Base-by-base conservation (phyloP, 1,140 invertebrate genomes). In the Drosophila mauritiana region DNA sequence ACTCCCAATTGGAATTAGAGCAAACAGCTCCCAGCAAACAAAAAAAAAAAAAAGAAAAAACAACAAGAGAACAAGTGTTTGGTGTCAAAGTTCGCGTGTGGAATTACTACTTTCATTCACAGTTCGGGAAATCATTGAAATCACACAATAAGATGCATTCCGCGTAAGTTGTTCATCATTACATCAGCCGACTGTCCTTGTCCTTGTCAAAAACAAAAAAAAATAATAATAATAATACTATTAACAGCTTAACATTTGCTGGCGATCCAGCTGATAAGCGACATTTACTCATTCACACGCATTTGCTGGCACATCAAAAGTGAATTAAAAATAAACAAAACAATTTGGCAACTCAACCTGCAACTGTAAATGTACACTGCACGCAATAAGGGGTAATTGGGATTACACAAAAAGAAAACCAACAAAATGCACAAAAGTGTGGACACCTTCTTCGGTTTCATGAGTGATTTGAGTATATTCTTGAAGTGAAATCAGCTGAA, bases 111-210 rank as follows among this genome's bases (percentile, higher is more conserved):
- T 34, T 51, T 49, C 7, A 11, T 46, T 49, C 4, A 25, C 11
- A 22, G 51, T 39, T 64, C 42, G n/a, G 11, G 42, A 55, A 53
- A 37, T 49, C 2, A 39, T 31, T 27, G 25, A n/a, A 34, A 36
- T 48, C 27, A 37, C 13, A 57, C 12, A 59, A 31, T 56, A 80
- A 77, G 52, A 84, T 84, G 81, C 82, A 84, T 73, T 84, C 81
- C 52, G 65, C 82, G 81, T 84, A 84, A 84, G 81, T 84, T 73
- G 52, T 56, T 70, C 67, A 70, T 70, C 64, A 56, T 57, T 69
- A 70, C 67, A 69, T 69, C 67, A 48, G 62, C 48, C 40, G 22
- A 25, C 10, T 31, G 67, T 20, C 67, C 64, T 69, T 56, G 67
- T 56, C 64, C 67, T 70, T 70, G 64, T 70, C 52, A 49, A 37